Evolutionary conservation across 2,797 vertebrate genomes (phyloP).

Genomic region (Buphagus erythrorhynchus): DNA sequence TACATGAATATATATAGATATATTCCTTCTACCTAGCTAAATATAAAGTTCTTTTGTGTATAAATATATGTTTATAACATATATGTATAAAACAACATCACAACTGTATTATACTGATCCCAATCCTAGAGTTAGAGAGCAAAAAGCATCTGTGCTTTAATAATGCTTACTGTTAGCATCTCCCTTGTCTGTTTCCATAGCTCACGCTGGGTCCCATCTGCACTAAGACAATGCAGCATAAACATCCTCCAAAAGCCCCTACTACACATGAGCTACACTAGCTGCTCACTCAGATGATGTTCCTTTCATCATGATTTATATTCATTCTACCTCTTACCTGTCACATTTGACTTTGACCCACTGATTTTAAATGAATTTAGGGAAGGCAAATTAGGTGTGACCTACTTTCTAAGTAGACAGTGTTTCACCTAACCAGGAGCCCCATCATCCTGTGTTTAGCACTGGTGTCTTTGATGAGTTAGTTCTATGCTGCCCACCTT

Average conservation of each 20-base stretch:
- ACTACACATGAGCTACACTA: not conserved
- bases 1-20: not conserved
- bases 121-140: not conserved
- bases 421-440: not conserved
- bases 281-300: not conserved
- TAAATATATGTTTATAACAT: not conserved
- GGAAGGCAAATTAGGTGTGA: not conserved
- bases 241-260: not conserved
- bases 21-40: not conserved
- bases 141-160: not conserved
- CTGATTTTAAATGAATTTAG: not conserved
- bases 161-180: not conserved
- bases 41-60: not conserved
- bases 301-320: not conserved
- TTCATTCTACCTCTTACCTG: not conserved
- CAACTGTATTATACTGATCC: not conserved
- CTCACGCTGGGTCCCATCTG: rapidly evolving
- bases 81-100: not conserved
- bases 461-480: not conserved
- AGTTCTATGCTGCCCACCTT: not conserved
- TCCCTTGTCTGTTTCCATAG: not conserved
- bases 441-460: not conserved
- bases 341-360: not conserved
- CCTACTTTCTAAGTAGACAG: not conserved
- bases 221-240: not conserved